Evolutionary conservation across 2,888 invertebrate species (phyloP).

Genomic region (Lumbricus terrestris): DNA sequence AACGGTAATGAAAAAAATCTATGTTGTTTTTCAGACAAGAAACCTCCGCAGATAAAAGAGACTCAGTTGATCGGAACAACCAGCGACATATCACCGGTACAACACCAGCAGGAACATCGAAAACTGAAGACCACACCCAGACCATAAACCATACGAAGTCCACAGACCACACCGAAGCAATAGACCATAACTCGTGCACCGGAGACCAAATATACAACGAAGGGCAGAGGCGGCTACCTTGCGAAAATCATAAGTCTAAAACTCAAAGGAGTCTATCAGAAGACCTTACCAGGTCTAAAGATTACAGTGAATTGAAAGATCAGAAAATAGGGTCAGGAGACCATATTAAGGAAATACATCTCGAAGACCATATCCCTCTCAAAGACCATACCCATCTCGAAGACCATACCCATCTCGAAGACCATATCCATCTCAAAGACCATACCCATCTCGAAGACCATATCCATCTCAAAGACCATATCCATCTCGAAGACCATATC

Average conservation of each 20-base stretch:
- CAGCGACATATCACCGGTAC: neutral
- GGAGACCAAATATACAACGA: neutral
- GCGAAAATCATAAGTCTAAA: neutral
- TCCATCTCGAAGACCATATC: too few relatives aligned
- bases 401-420: too few relatives aligned
- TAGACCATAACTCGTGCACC: neutral
- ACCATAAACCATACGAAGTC: neutral
- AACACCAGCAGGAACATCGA: neutral
- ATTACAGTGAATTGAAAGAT: neutral
- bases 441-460: too few relatives aligned
- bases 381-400: too few relatives aligned
- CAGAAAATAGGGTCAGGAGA: neutral
- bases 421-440: too few relatives aligned
- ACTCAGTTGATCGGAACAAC: neutral
- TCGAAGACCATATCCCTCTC: neutral
- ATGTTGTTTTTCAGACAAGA: neutral
- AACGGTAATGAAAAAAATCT: neutral
- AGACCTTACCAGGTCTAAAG: neutral
- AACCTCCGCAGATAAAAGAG: neutral
- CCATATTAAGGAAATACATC: too few relatives aligned
- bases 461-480: too few relatives aligned
- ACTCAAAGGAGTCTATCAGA: neutral
- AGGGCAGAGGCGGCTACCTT: neutral
- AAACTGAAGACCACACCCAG: neutral
- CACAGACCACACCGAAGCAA: neutral